Percentiles rank a stretch among this genome's conserved stretches.
These are phyloP conservation scores for Habroteleia sp. DNA, from an alignment of 2,888 invertebrate genomes.

Conservation along the genomic window DNA sequence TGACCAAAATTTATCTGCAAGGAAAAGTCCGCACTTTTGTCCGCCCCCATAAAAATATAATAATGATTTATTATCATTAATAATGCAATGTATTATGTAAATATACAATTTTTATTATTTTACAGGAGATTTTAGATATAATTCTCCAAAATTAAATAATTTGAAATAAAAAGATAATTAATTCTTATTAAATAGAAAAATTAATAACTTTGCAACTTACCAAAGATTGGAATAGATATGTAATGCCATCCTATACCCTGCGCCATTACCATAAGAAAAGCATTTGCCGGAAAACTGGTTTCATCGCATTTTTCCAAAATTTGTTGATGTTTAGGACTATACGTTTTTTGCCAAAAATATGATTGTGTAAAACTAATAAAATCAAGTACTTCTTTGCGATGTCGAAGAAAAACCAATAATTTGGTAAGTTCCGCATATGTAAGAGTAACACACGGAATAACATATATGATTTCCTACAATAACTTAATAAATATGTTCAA, in stretches of 20 bases:
- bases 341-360: constrained; percentile 64
- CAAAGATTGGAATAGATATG: constrained; percentile 65
- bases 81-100: too few species aligned
- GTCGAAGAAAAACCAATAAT: constrained; percentile 57
- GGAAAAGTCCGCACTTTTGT: too few species aligned
- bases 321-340: constrained; percentile 53
- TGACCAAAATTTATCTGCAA: too few species aligned
- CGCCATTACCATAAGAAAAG: constrained; percentile 46
- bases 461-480: constrained; percentile 59
- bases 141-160: too few species aligned
- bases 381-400: constrained; percentile 62
- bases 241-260: constrained; percentile 65
- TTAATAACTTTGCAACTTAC: too few species aligned
- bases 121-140: too few species aligned
- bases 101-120: too few species aligned
- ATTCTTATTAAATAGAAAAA: too few species aligned
- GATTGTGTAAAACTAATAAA: constrained; percentile 66
- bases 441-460: constrained; percentile 60
- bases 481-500: too few species aligned
- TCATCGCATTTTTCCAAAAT: constrained; percentile 63
- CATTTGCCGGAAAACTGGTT: constrained; percentile 49
- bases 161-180: too few species aligned
- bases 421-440: constrained; percentile 61
- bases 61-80: too few species aligned
- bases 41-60: too few species aligned